These are phyloP conservation scores for Volucella zonaria DNA, from an alignment of 2,888 invertebrate genomes.

Conservation along the genomic window DNA sequence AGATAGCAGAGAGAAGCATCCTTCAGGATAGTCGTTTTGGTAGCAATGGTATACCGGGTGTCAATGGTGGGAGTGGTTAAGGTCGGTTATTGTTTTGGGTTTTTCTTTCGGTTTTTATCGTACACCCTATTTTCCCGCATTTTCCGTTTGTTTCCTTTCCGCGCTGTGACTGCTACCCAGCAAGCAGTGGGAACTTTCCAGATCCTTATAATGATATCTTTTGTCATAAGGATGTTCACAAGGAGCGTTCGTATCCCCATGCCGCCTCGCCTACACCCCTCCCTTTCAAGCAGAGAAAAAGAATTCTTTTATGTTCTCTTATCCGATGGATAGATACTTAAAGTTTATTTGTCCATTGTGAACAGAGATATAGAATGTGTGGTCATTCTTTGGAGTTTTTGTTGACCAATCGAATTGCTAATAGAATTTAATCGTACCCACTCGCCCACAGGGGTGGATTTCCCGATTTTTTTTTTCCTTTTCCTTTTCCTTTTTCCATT, in stretches of 20 bases:
- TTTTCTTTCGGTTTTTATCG: constrained; percentile 50
- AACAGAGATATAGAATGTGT: constrained; percentile 71
- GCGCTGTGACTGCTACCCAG: not conserved
- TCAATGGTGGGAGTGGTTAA: constrained; percentile 70
- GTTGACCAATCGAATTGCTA: constrained; percentile 74
- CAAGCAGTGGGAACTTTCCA: constrained; percentile 61
- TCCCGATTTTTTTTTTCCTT: constrained; percentile 10
- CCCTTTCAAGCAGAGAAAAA: not conserved
- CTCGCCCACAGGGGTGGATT: constrained; percentile 51
- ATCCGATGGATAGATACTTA: constrained; percentile 69
- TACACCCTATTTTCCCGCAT: constrained; percentile 57
- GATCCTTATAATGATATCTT: constrained; percentile 71
- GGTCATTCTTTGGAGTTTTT: constrained; percentile 70
- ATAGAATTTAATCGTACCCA: constrained; percentile 69
- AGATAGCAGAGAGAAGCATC: constrained; percentile 35
- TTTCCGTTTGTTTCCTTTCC: constrained; percentile 7
- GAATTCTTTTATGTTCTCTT: constrained; percentile 56
- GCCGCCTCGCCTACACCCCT: not conserved
- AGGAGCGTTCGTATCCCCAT: constrained; percentile 43
- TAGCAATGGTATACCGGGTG: constrained; percentile 1
- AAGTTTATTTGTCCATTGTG: constrained; percentile 73
- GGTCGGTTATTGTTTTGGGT: constrained; percentile 71
- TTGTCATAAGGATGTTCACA: constrained; percentile 67
- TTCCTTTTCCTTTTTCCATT: not conserved
- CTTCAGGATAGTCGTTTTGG: constrained; percentile 28